phyloP scores from a whole-genome alignment of 2,888 invertebrate species.

The Nemurella pictetii region DNA sequence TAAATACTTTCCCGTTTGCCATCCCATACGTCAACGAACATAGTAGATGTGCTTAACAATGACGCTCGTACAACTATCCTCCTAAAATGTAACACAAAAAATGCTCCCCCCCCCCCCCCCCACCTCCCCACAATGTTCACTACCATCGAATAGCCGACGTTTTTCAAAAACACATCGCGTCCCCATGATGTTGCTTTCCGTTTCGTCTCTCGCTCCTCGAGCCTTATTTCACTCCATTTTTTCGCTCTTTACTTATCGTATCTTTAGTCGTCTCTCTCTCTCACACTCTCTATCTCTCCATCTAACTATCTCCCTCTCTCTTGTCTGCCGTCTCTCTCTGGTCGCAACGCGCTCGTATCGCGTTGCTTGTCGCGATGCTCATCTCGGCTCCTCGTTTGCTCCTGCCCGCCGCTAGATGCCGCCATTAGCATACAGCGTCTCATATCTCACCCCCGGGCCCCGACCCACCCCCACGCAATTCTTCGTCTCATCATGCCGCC shows the following conservation, averaged over 20 bases:
- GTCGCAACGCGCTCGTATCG: neutral
- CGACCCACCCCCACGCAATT: conserved; percentile 5
- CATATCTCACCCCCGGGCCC: conserved; percentile 21
- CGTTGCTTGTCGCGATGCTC: neutral
- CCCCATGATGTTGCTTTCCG: neutral
- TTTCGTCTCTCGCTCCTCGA: neutral
- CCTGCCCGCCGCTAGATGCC: conserved; percentile 11
- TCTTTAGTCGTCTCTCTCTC: neutral
- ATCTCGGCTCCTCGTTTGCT: conserved; percentile 4
- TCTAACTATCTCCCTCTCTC: neutral
- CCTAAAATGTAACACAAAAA: too few relatives aligned
- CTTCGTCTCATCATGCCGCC: conserved; percentile 10
- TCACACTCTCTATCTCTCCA: neutral
- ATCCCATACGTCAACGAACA: too few relatives aligned
- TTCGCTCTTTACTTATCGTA: conserved; percentile 14
- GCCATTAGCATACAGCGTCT: conserved; percentile 29
- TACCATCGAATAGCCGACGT: too few relatives aligned
- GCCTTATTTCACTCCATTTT: conserved; percentile 9
- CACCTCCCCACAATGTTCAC: too few relatives aligned
- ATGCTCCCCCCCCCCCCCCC: too few relatives aligned
- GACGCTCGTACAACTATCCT: too few relatives aligned
- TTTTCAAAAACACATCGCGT: too few relatives aligned
- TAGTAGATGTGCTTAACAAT: too few relatives aligned
- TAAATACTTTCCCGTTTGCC: too few relatives aligned
- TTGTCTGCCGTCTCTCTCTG: neutral